Evolutionary conservation across 2,797 vertebrate species (phyloP).

Genomic region (Rhinella marina): DNA sequence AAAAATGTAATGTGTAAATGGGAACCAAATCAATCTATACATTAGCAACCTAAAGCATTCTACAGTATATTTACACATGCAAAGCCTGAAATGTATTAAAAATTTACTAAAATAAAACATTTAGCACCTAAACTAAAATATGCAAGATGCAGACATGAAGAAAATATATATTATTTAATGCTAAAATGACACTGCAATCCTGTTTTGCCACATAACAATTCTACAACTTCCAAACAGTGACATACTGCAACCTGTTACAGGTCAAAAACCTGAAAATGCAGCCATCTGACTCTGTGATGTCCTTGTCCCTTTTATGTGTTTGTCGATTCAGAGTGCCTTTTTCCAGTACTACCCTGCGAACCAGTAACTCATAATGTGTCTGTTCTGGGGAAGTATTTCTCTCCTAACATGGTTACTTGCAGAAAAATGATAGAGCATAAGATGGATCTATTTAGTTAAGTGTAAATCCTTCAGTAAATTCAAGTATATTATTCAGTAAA

Average conservation of each 20-base stretch:
- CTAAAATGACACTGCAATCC: background rate
- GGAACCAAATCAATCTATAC: background rate
- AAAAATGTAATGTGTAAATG: background rate
- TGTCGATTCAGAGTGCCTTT: conserved; percentile 4
- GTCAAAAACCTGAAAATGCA: background rate
- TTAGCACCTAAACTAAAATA: background rate
- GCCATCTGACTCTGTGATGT: background rate
- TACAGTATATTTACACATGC: no score
- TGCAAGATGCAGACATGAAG: background rate
- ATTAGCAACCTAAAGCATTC: background rate
- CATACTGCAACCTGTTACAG: background rate
- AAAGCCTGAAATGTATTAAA: no score
- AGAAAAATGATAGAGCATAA: background rate
- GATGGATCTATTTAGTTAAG: conserved; percentile 20
- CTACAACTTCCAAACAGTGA: background rate
- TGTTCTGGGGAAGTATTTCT: background rate
- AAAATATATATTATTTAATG: background rate
- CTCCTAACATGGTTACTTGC: conserved; percentile 17
- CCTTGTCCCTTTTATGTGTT: background rate
- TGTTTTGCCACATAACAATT: background rate
- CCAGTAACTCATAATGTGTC: background rate
- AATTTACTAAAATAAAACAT: background rate
- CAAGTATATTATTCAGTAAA: conserved; percentile 10
- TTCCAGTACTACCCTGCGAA: background rate
- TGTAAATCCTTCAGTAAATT: conserved; percentile 21